A percentile compares a stretch with the other conserved stretches of the same genome.
These are phyloP conservation scores for Kobus ellipsiprymnus DNA, from an alignment of 2,113 vertebrate genomes.

Conservation along the genomic window DNA sequence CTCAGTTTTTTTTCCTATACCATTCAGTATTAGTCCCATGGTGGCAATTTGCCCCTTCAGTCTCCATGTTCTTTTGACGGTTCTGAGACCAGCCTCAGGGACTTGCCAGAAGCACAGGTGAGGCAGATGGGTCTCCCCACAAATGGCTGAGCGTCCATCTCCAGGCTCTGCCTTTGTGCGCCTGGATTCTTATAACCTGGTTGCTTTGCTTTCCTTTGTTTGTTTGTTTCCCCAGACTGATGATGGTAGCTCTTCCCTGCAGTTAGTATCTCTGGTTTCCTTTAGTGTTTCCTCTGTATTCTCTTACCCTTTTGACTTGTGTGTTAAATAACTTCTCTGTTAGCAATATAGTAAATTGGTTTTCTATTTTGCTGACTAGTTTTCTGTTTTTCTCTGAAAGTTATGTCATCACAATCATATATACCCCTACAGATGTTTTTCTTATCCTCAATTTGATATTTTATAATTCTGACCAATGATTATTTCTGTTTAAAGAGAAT, in stretches of 20 bases:
- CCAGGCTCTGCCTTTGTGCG: not conserved
- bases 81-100: not conserved
- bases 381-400: not conserved
- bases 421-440: not conserved
- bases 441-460: not conserved
- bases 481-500: not conserved
- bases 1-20: not conserved
- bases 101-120: not conserved
- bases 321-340: not conserved
- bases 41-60: not conserved
- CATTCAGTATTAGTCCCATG: not conserved
- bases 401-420: not conserved
- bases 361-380: not conserved
- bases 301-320: not conserved
- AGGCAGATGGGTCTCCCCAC: not conserved
- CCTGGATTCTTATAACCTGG: not conserved
- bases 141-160: not conserved
- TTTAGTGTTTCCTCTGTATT: not conserved
- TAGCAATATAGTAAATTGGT: not conserved
- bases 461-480: not conserved
- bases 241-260: not conserved
- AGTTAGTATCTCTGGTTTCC: not conserved
- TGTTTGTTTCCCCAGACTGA: not conserved
- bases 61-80: not conserved
- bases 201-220: not conserved